phyloP scores from a whole-genome alignment of 2,797 vertebrate species.

The Leptodactylus fallax region DNA sequence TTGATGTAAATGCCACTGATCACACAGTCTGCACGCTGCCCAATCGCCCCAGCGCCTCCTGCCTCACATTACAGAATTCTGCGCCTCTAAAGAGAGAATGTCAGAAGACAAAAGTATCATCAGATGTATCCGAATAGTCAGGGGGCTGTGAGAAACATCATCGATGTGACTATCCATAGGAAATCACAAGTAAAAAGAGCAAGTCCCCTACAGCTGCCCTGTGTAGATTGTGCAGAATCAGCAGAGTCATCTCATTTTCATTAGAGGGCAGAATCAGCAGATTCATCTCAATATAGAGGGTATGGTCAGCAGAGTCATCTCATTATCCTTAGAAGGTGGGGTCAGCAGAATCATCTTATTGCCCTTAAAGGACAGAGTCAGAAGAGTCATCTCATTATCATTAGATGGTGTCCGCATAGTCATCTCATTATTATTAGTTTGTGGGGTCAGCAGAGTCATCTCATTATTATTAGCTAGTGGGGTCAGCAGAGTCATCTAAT shows the following conservation, averaged over 20 bases:
- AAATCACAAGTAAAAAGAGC: too few species aligned
- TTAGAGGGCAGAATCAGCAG: neutral
- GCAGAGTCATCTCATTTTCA: neutral
- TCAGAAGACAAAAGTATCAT: too few species aligned
- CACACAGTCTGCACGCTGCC: neutral
- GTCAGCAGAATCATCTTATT: neutral
- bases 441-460: neutral
- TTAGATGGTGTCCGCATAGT: too few species aligned
- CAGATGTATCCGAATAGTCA: too few species aligned
- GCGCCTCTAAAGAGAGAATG: neutral
- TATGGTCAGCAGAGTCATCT: neutral
- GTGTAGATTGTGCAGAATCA: neutral
- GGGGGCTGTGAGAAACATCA: too few species aligned
- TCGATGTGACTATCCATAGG: too few species aligned
- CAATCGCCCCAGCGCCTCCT: neutral
- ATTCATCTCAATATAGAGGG: neutral
- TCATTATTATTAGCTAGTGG: neutral
- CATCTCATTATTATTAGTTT: too few species aligned
- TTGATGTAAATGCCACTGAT: slow-evolving; percentile 4
- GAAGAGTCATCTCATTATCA: neutral
- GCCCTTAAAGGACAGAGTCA: too few species aligned
- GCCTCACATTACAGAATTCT: too few species aligned
- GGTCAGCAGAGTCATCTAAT: neutral
- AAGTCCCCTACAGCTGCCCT: too few species aligned
- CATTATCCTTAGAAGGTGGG: neutral